Base-by-base conservation (phyloP, 1,140 invertebrate species). In the Oppia nitens region DNA sequence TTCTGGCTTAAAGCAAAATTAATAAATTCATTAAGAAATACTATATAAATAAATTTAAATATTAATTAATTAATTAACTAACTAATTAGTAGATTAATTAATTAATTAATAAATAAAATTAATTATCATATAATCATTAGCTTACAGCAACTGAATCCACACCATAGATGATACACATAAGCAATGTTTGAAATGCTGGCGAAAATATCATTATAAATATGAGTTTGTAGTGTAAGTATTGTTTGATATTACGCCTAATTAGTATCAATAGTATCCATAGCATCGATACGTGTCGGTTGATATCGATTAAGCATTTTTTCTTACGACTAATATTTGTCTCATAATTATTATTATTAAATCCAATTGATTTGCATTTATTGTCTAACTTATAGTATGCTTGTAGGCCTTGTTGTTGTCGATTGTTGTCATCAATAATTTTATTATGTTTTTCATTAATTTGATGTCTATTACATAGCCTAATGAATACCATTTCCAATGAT, bases 141-240 rank as follows among this genome's bases (percentile, higher is more conserved):
- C 28, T 52, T 56, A 56, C 50, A 2, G 14, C 6, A 52, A 56
- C 48, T 25, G 14, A 47, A 24, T 56, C 55, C 32, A 56, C 55
- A 27, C 48, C 48, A 45, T 47, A 56, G 12, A 28, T 56, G 25
- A 56, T 56, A 49, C 55, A 56, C 55, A 56, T 56, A 17, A 56
- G 24, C 24, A 56, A 28, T 47, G 55, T 56, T 27, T 45, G 48
- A 24, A 56, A 56, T 23, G 24, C 48, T 14, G 55, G 55, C 14
- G 55, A 56, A n/a, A 56, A 56, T 14, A 56, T 6, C 55, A 56
- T 56, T 6, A 56, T 23, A 6, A 14, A 47, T 2, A 24, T 56
- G 2, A 56, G 24, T 28, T 56, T 56, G 1, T 29, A 56, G 12
- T 56, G 12, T 9, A 56, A 27, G 29, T 47, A 47, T 26, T 56